Conservation (phyloP, 2,113 vertebrate genomes). For the Kobus ellipsiprymnus region DNA sequence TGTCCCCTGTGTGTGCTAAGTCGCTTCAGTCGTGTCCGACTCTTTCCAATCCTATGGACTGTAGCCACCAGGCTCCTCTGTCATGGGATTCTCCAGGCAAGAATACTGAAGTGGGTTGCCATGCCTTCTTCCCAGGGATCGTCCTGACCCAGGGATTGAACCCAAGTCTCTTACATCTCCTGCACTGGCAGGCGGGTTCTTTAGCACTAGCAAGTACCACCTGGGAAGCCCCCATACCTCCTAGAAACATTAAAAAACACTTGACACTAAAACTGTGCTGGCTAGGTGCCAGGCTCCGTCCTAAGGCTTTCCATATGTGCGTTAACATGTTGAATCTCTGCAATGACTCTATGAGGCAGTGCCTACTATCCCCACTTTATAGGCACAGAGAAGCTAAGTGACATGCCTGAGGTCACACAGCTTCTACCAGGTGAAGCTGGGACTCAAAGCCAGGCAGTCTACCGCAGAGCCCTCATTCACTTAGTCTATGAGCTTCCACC, state of each 20-base stretch:
- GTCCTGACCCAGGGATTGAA: neutral
- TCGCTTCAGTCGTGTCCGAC: rapidly evolving
- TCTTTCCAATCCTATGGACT: neutral
- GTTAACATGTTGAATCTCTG: neutral
- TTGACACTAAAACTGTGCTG: neutral
- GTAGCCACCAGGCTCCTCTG: neutral
- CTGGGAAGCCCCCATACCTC: neutral
- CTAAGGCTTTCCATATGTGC: neutral
- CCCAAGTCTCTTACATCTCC: neutral
- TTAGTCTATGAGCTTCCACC: no score
- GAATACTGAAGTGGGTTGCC: neutral
- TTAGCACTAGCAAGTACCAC: neutral
- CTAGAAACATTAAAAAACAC: neutral
- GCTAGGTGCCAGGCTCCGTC: neutral
- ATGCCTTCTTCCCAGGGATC: neutral
- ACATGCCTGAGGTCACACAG: neutral
- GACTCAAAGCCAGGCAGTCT: neutral
- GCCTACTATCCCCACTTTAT: neutral
- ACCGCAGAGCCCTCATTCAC: neutral
- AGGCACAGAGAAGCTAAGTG: neutral
- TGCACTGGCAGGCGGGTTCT: neutral
- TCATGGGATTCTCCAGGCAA: neutral
- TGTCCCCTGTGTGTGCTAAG: neutral
- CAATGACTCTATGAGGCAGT: neutral
- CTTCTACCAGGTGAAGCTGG: neutral